Conservation (phyloP, 2,113 vertebrate genomes). For the Dascyllus trimaculatus region DNA sequence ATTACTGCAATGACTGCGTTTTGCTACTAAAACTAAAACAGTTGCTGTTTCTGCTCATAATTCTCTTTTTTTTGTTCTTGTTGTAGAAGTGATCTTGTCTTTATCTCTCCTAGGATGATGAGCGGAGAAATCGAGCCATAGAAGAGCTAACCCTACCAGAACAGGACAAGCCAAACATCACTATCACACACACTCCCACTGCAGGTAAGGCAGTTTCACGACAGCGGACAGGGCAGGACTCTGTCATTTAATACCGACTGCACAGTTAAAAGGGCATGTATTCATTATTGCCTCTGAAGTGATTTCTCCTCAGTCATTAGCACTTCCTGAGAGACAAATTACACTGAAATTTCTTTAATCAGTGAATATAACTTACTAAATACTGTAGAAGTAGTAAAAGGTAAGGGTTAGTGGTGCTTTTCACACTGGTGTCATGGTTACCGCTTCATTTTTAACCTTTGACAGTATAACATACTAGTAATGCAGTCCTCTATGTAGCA, state of each 20-base stretch:
- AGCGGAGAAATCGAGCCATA: conserved; percentile 74
- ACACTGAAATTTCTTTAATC: no score
- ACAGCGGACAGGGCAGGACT: no score
- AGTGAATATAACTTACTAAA: no score
- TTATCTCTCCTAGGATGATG: conserved; percentile 71
- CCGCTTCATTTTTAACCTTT: no score
- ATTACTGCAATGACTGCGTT: neutral
- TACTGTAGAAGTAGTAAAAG: no score
- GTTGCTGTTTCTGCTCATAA: neutral
- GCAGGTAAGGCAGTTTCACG: conserved; percentile 44
- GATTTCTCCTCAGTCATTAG: neutral
- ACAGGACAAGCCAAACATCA: conserved; percentile 80
- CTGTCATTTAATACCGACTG: neutral
- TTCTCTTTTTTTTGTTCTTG: neutral
- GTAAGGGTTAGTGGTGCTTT: no score
- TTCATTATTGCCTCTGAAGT: neutral
- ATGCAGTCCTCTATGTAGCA: no score
- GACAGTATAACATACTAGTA: no score
- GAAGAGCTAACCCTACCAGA: conserved; percentile 79
- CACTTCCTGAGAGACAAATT: neutral
- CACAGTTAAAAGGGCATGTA: neutral
- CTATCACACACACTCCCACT: conserved; percentile 54
- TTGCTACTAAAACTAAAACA: neutral
- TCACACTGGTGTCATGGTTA: no score
- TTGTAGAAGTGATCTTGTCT: neutral